Evolutionary conservation across 2,113 vertebrate species (phyloP).

Genomic region (Riparia riparia): DNA sequence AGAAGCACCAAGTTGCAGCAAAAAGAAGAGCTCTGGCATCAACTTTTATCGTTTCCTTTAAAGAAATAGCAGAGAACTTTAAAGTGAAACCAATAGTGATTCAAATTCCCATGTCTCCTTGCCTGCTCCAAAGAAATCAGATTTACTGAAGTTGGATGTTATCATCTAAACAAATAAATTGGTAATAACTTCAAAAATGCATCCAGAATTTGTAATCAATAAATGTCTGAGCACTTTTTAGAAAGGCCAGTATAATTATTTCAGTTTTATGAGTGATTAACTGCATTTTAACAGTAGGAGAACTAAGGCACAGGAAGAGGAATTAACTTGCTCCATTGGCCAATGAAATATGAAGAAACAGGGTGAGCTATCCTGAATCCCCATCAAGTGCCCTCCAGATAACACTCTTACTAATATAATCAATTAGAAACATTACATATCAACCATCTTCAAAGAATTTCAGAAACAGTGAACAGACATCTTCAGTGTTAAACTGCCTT

Average conservation of each 20-base stretch:
- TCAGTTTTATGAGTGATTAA: background rate
- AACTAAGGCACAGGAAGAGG: background rate
- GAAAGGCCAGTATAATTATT: background rate
- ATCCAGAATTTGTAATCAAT: background rate
- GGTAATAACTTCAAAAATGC: background rate
- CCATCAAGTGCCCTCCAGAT: constrained; percentile 7
- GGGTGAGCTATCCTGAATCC: background rate
- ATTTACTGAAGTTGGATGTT: background rate
- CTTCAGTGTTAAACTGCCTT: background rate
- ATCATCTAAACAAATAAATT: background rate
- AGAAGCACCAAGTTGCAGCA: constrained; percentile 7
- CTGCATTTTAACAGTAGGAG: background rate
- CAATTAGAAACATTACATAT: constrained; percentile 26
- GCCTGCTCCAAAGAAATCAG: background rate
- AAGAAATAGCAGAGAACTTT: constrained; percentile 30
- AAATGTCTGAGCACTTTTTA: background rate
- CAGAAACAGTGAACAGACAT: background rate
- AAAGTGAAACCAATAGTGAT: constrained; percentile 12
- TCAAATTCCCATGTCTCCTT: background rate
- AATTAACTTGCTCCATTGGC: background rate
- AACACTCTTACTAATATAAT: constrained; percentile 29
- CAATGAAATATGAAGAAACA: background rate
- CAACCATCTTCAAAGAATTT: constrained; percentile 13
- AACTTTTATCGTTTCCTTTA: constrained; percentile 15
- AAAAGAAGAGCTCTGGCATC: constrained; percentile 12